Percentiles rank a stretch among this genome's conserved stretches.
phyloP scores from a whole-genome alignment of 2,113 vertebrate species.

The Hydropotes inermis region DNA sequence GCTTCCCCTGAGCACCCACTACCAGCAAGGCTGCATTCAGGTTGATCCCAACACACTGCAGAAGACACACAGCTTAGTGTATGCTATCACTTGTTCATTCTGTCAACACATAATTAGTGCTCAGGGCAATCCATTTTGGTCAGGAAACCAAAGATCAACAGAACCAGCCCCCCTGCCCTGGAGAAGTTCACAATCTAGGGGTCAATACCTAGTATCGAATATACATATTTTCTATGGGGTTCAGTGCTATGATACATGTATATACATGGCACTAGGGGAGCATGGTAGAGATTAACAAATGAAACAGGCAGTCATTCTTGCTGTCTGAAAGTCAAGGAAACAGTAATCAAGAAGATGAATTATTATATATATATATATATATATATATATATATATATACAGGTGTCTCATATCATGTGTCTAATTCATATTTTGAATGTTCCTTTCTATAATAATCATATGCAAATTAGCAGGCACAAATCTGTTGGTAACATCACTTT shows the following conservation, averaged over 20 bases:
- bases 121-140: not conserved
- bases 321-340: not conserved
- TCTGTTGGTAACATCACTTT: not conserved
- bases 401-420: not conserved
- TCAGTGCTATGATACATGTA: not conserved
- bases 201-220: not conserved
- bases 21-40: not conserved
- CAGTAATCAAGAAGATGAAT: not conserved
- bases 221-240: not conserved
- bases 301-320: not conserved
- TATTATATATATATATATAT: not conserved
- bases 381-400: not conserved
- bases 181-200: not conserved
- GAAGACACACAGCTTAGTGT: not conserved
- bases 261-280: not conserved
- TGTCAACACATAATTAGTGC: not conserved
- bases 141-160: not conserved
- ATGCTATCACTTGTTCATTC: not conserved
- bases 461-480: not conserved
- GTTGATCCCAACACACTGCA: fast-evolving
- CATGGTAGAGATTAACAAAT: not conserved
- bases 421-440: not conserved
- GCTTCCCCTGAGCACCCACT: fast-evolving
- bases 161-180: not conserved
- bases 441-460: not conserved